Evolutionary conservation across 2,113 vertebrate genomes (phyloP).

Genomic region (Sebastes schlegelii): DNA sequence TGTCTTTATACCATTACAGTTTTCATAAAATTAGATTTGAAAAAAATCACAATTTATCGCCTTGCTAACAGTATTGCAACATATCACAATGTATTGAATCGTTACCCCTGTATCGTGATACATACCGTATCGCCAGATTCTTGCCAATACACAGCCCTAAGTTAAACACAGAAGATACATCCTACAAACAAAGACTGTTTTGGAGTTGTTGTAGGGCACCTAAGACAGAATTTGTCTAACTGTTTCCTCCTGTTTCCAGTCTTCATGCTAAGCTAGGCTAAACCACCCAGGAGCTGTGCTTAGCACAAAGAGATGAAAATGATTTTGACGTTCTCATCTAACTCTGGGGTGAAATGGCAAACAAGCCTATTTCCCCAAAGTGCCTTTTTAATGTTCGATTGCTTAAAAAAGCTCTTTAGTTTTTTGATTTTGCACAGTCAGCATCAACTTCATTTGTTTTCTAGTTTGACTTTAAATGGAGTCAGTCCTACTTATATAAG

Average conservation of each 20-base stretch:
- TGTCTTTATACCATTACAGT: too few species aligned
- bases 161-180: neutral
- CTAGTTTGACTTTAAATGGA: conserved; percentile 30
- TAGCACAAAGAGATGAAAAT: neutral
- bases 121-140: too few species aligned
- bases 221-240: neutral
- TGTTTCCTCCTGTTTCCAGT: neutral
- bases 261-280: neutral
- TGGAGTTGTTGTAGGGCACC: neutral
- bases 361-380: neutral
- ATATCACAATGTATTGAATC: too few species aligned
- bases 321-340: conserved; percentile 6
- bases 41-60: too few species aligned
- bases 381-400: neutral
- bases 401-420: conserved; percentile 13
- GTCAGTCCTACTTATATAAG: conserved; percentile 17
- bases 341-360: neutral
- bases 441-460: conserved; percentile 30
- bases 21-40: too few species aligned
- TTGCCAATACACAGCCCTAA: too few species aligned
- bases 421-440: conserved; percentile 34
- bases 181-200: neutral
- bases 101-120: too few species aligned
- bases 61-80: too few species aligned
- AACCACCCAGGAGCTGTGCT: neutral